Percentiles rank a stretch among this genome's conserved stretches.
phyloP scores from a whole-genome alignment of 2,888 invertebrate genomes.

The Leptinotarsa juncta region DNA sequence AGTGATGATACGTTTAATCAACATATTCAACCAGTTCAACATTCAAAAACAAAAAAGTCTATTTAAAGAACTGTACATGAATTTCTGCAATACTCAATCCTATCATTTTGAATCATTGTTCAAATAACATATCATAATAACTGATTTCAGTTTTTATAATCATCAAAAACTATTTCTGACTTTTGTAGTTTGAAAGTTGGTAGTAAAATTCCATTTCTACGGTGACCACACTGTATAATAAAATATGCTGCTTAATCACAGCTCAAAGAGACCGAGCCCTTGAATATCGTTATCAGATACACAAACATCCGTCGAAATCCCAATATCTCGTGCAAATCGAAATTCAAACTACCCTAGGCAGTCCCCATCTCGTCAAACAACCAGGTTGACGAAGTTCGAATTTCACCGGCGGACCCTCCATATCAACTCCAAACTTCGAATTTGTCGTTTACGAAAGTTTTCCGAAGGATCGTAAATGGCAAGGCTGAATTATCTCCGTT shows the following conservation, averaged over 20 bases:
- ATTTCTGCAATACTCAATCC: too few relatives aligned
- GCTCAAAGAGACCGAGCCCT: not conserved
- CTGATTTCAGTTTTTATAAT: too few relatives aligned
- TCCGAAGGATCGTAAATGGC: not conserved
- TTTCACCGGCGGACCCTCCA: not conserved
- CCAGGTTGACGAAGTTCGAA: slow-evolving; percentile 3
- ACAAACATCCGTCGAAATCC: not conserved
- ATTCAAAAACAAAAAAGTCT: too few relatives aligned
- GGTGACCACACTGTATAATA: too few relatives aligned
- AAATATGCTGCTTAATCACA: not conserved
- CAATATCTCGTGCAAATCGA: not conserved
- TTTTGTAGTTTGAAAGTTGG: too few relatives aligned
- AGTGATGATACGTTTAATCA: too few relatives aligned
- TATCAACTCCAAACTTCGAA: slow-evolving; percentile 4
- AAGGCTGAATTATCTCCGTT: not conserved
- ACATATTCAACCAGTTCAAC: too few relatives aligned
- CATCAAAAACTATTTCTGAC: too few relatives aligned
- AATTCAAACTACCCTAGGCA: slow-evolving; percentile 1
- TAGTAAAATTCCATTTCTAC: too few relatives aligned
- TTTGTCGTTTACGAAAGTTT: not conserved
- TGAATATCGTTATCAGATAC: slow-evolving; percentile 1
- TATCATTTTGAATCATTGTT: too few relatives aligned
- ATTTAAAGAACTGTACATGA: too few relatives aligned
- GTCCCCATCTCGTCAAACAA: not conserved
- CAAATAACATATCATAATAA: too few relatives aligned